A percentile compares a stretch with the other conserved stretches of the same genome.
Conservation (phyloP, 2,797 vertebrate genomes). For the Novumbra hubbsi region DNA sequence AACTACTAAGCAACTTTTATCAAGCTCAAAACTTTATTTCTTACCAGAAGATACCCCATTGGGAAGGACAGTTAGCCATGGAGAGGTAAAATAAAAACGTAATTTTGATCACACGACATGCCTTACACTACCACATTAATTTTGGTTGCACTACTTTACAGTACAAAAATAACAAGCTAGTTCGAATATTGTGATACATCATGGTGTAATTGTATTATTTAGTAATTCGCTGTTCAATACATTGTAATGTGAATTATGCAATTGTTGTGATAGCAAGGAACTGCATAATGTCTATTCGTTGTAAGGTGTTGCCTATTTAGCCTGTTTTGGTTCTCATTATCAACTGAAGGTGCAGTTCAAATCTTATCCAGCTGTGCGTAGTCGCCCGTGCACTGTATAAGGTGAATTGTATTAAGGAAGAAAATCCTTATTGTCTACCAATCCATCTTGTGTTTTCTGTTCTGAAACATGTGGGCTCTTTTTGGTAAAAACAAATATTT, state of each 20-base stretch:
- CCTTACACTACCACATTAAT: slow-evolving; percentile 20
- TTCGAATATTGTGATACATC: slow-evolving; percentile 31
- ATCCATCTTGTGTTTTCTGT: background rate
- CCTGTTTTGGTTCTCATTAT: slow-evolving; percentile 51
- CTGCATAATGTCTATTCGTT: slow-evolving; percentile 28
- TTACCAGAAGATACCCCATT: slow-evolving; percentile 95
- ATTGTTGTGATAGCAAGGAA: slow-evolving; percentile 20
- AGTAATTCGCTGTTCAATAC: slow-evolving; percentile 12
- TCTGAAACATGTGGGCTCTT: slow-evolving; percentile 29
- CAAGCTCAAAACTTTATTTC: slow-evolving; percentile 99
- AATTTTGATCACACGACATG: background rate
- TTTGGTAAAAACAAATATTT: slow-evolving; percentile 38
- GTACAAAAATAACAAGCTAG: too few relatives aligned
- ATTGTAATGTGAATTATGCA: slow-evolving; percentile 19
- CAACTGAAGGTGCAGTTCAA: slow-evolving; percentile 64
- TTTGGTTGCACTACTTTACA: too few relatives aligned
- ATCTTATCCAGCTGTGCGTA: slow-evolving; percentile 66
- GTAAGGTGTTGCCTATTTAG: slow-evolving; percentile 35
- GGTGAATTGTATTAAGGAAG: slow-evolving; percentile 59
- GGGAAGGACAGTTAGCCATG: slow-evolving; percentile 89
- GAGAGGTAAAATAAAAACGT: slow-evolving; percentile 82
- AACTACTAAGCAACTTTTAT: slow-evolving; percentile 97
- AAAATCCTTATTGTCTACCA: slow-evolving; percentile 37
- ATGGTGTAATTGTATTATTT: background rate
- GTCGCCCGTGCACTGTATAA: slow-evolving; percentile 56